These are phyloP conservation scores for Dolichoris vasculosae DNA, from an alignment of 1,140 invertebrate genomes.

Conservation along the genomic window DNA sequence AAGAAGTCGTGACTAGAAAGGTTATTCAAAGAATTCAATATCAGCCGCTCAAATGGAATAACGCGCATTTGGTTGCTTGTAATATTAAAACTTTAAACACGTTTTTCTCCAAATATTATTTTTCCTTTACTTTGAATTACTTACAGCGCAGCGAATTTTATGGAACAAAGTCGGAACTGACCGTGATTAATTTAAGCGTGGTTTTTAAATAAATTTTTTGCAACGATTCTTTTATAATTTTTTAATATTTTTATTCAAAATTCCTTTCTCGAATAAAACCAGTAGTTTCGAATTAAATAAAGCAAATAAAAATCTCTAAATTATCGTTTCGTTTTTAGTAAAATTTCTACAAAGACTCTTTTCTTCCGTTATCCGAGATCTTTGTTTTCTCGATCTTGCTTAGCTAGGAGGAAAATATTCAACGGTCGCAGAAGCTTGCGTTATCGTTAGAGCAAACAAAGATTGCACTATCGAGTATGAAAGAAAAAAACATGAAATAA, in stretches of 20 bases:
- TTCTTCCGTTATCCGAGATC: background rate
- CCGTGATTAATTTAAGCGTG: background rate
- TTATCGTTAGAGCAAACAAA: background rate
- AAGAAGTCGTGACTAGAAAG: slow-evolving; percentile 2
- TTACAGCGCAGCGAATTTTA: background rate
- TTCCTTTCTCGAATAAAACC: background rate
- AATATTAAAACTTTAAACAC: slow-evolving; percentile 21
- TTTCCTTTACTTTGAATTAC: background rate
- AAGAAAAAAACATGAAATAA: background rate
- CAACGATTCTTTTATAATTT: no score
- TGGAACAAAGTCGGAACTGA: background rate
- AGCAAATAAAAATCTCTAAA: background rate
- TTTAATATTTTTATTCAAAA: background rate
- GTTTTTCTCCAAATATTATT: background rate
- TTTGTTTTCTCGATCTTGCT: background rate
- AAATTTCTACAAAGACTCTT: background rate
- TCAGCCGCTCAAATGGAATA: slow-evolving; percentile 12
- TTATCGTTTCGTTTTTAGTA: background rate
- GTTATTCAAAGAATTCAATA: slow-evolving; percentile 12
- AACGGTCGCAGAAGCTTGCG: background rate
- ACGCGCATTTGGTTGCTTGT: slow-evolving; percentile 5
- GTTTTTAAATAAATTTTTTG: background rate
- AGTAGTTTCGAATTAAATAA: background rate
- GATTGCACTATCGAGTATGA: background rate
- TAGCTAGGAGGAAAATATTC: background rate